Evolutionary conservation across 2,797 vertebrate genomes (phyloP), one percentile per base, ranked within the genome.

Genomic region (Capromys pilorides): DNA sequence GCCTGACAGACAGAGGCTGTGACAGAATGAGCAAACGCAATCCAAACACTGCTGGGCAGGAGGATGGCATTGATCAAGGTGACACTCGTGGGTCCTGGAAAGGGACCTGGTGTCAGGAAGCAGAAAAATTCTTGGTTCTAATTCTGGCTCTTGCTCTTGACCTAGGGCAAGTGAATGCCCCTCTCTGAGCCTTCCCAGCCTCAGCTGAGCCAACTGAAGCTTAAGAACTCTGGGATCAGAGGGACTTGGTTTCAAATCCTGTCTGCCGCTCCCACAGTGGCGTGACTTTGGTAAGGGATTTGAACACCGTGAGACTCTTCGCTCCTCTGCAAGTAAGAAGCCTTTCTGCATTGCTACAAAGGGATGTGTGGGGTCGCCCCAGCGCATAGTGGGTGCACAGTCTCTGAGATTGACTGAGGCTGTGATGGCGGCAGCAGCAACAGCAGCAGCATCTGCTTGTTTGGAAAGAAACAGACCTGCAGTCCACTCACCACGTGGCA

Each of bases 371-470:
- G 26, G 62, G 19, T 5, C 9, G 12, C 22, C n/a, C n/a, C 6
- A 88, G 87, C 67, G 12, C 88, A 5, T 18, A 16, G 66, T 1
- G 31, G 41, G 5, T 2, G 26, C 19, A 33, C 36, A 0, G 1
- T 49, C 7, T 36, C 12, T 0, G 0, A 1, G 28, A 8, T 19
- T 3, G 6, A 3, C 80, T 1, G 0, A 10, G 12, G 51, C 51
- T 51, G 51, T 45, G 45, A 8, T 45, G 45, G 8, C 6, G 11
- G 62, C 81, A 22, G 31, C 12, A 3, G 22, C 6, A 4, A 12
- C 36, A 0, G 3, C 41, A 0, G 5, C 61, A 0, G 18, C 78
- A 18, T 31, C 64, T 41, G 51, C 51, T 0, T 0, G 5, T 75
- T 80, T 61, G 33, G 81, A 73, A 33, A 21, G 61, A n/a, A 45